Evolutionary conservation across 1,140 invertebrate species (phyloP), one percentile per base, ranked within the genome.

Genomic region (Meloidogyne chitwoodi): DNA sequence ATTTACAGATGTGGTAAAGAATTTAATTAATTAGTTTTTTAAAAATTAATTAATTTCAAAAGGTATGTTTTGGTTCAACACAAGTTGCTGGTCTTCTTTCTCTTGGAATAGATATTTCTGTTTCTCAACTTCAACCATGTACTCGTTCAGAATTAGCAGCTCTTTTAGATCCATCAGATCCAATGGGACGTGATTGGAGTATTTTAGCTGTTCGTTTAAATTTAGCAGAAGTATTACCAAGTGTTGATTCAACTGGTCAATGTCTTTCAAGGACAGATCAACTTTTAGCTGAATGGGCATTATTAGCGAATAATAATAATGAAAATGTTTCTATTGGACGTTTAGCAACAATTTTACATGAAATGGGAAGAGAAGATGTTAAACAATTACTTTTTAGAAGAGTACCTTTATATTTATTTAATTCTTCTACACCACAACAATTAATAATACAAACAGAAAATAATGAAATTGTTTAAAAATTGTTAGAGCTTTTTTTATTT

Each of bases 141-240:
- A 87, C 89, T 0, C 84, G 89, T 74, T 91, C 34, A 84, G 88
- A 76, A 83, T 89, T 44, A 87, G 89, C 48, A 87, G 87, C 90
- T 27, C 87, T 92, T 70, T 88, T 94, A 16, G 93, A 94, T 88
- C 92, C 92, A 0, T 90, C 91, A 10, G 92, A 93, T 85, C 89
- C 91, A 2, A 91, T 93, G 84, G 93, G 93, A 14, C 89, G 91
- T 78, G 93, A 94, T 85, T 93, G 93, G 93, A 93, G 92, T 86
- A 89, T 94, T 72, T 86, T 94, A 34, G 92, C 92, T 5, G 91
- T 93, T 0, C 89, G 91, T 76, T 87, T 93, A 34, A 92, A 92
- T 27, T 87, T 92, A 68, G 86, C 89, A 29, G 89, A 91, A 65
- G 87, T 88, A 67, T 78, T 91, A 19, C 90, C 90, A 14, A 84